Evolutionary conservation across 37 sponge, comb jelly and placozoan species (phyloP).

Genomic region (Cladorhizidae sp.): DNA sequence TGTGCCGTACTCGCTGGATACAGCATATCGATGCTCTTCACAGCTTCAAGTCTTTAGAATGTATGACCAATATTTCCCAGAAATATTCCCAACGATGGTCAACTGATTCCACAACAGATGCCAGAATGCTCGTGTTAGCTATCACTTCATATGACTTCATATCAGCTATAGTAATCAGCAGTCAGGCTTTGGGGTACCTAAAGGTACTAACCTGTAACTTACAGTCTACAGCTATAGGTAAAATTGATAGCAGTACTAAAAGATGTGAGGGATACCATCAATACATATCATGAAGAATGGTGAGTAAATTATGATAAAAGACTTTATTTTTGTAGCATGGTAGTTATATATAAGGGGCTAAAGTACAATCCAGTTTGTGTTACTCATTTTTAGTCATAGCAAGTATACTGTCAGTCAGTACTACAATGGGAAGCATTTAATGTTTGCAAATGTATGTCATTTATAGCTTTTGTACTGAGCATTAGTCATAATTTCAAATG

Average conservation of each 20-base stretch:
- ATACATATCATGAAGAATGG: slow-evolving; percentile 8
- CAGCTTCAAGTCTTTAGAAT: slow-evolving; percentile 39
- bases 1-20: slow-evolving; percentile 66
- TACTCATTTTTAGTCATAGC: too few species aligned
- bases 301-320: not conserved
- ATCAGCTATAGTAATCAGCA: slow-evolving; percentile 56
- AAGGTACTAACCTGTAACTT: slow-evolving; percentile 42
- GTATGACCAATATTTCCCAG: slow-evolving; percentile 58
- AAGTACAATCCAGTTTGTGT: too few species aligned
- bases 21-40: slow-evolving; percentile 56
- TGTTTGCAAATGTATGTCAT: too few species aligned
- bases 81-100: slow-evolving; percentile 51
- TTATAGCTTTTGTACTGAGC: too few species aligned
- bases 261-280: too few species aligned
- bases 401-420: too few species aligned
- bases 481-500: too few species aligned
- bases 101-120: slow-evolving; percentile 51
- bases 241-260: too few species aligned
- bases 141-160: slow-evolving; percentile 59
- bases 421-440: too few species aligned
- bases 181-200: slow-evolving; percentile 48
- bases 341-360: too few species aligned
- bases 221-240: slow-evolving; percentile 62
- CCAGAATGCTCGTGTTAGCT: slow-evolving; percentile 45
- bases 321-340: not conserved